Evolutionary conservation across 2,113 vertebrate species (phyloP).

Genomic region (Heteronetta atricapilla): DNA sequence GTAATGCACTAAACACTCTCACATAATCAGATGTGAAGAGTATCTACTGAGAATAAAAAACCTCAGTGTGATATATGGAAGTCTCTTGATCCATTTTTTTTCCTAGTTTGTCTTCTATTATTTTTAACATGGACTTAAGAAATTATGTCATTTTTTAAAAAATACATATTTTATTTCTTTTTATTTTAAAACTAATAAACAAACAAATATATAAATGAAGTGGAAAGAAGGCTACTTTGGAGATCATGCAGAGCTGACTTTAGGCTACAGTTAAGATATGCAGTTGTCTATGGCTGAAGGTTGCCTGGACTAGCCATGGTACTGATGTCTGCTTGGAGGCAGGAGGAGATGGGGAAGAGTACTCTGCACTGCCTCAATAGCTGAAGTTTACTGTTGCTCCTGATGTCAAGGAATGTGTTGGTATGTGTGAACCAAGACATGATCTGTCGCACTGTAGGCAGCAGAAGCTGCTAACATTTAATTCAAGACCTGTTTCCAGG

Average conservation of each 20-base stretch:
- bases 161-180: not conserved
- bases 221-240: not conserved
- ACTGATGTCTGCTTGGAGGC: not conserved
- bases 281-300: not conserved
- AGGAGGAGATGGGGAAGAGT: not conserved
- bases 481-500: not conserved
- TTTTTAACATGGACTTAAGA: not conserved
- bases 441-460: fast-evolving
- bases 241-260: not conserved
- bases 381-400: not conserved
- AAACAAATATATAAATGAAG: not conserved
- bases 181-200: not conserved
- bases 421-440: not conserved
- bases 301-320: not conserved
- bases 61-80: not conserved
- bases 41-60: not conserved
- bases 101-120: not conserved
- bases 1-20: not conserved
- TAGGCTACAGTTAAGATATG: not conserved
- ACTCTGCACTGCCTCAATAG: not conserved
- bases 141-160: too few species aligned
- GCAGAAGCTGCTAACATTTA: not conserved
- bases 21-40: not conserved
- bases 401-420: not conserved
- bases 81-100: not conserved